Base-by-base conservation (phyloP, 2,797 vertebrate genomes). In the Craterocephalus amniculus region DNA sequence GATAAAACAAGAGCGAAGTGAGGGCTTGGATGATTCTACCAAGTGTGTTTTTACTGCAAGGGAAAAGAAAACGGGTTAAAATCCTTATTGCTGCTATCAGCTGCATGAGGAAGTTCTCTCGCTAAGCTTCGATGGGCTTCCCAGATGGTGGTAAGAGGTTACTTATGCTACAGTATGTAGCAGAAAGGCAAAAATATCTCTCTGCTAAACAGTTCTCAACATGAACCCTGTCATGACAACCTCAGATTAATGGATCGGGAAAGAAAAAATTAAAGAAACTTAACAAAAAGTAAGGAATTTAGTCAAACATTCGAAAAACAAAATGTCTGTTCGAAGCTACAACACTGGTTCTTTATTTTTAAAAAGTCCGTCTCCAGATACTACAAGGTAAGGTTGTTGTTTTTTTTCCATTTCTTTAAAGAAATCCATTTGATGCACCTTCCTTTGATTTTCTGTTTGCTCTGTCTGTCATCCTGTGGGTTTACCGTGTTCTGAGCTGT, bases 91-190 rank as follows among this genome's bases (percentile, higher is more conserved):
- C 56, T 66, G 65, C 74, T 60, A 36, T 80, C 74, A 78, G 67
- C 56, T 76, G 67, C 40, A 76, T 0, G 18, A 71, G 64, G 54
- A 12, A 11, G 4, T 56, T 74, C 32, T 60, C 56, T 68, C 32
- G 55, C 4, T 48, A 67, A 63, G 49, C 35, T 36, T 27, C 54
- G 70, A 83, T 49, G 70, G 77, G 63, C 22, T 72, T 72, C 63
- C 72, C 74, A 83, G 69, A 83, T 70, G 74, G 74, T 36, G 74
- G 32, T 11, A 26, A 55, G 51, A 80, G 57, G 58, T 74, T 62
- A 43, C 10, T 54, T 51, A 4, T 52, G 38, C 69, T 67, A 51
- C n/a, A 59, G 51, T 54, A 59, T 31, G 26, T 51, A 35, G 24
- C 26, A 35, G 40, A 18, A 1, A 24, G 14, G 24, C 35, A 55